phyloP scores from a whole-genome alignment of 1,140 invertebrate genomes.

The Lordiphosa clarofinis region DNA sequence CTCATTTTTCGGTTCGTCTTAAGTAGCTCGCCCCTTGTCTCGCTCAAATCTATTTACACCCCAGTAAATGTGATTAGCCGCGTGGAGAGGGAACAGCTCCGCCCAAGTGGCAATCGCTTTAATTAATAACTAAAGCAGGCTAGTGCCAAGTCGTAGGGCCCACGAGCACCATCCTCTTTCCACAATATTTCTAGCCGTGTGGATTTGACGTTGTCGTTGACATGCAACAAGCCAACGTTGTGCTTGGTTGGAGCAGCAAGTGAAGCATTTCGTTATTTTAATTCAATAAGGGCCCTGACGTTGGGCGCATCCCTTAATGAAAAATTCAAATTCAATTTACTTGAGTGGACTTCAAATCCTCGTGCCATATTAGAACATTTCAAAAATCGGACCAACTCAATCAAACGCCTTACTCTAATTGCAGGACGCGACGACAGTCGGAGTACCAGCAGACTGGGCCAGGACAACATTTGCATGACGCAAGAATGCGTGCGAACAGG shows the following conservation, averaged over 20 bases:
- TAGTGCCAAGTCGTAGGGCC: not conserved
- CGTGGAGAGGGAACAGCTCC: not conserved
- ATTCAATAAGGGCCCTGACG: constrained; percentile 31
- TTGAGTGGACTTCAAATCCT: constrained; percentile 43
- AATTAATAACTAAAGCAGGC: constrained; percentile 49
- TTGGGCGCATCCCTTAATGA: constrained; percentile 30
- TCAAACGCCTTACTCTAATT: constrained; percentile 38
- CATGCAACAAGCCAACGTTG: constrained; percentile 51
- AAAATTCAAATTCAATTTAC: constrained; percentile 67
- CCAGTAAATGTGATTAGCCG: constrained; percentile 35
- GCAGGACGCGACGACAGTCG: constrained; percentile 41
- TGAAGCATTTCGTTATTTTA: constrained; percentile 40
- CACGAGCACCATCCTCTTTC: not conserved
- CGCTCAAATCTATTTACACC: constrained; percentile 45
- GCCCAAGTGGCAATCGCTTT: constrained; percentile 33
- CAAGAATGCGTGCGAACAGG: constrained; percentile 87
- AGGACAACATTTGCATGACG: constrained; percentile 83
- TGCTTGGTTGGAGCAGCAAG: not conserved
- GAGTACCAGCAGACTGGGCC: constrained; percentile 2
- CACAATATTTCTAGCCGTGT: constrained; percentile 32
- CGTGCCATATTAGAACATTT: constrained; percentile 6
- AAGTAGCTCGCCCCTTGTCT: constrained; percentile 10
- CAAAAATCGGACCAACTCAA: too few relatives aligned
- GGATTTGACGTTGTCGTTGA: constrained; percentile 11
- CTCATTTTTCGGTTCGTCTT: too few relatives aligned